phyloP scores from a whole-genome alignment of 2,113 vertebrate species.

The Lynx canadensis region DNA sequence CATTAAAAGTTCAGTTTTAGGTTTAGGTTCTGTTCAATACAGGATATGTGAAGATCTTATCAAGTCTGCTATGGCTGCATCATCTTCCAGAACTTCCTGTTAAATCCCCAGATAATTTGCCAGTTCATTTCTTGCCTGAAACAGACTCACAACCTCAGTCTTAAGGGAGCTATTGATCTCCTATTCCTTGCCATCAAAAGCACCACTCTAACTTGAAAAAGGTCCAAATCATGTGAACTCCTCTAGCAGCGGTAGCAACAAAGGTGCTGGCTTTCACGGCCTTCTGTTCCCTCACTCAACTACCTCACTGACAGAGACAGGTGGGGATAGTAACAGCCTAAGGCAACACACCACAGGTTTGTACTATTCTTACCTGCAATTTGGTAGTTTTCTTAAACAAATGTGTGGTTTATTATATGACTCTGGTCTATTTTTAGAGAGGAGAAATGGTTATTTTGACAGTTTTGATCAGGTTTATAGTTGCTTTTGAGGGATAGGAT shows the following conservation, averaged over 20 bases:
- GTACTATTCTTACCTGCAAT: neutral
- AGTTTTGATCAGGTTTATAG: conserved; percentile 14
- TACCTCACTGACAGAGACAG: neutral
- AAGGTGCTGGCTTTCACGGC: neutral
- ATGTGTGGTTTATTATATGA: neutral
- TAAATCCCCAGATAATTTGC: neutral
- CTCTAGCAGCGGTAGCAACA: neutral
- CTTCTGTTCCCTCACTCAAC: neutral
- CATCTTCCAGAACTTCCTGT: neutral
- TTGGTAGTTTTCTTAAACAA: conserved; percentile 26
- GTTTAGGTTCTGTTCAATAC: neutral
- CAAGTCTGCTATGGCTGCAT: neutral
- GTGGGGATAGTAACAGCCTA: neutral
- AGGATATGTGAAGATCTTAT: neutral
- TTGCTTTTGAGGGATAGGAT: neutral
- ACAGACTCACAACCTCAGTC: neutral
- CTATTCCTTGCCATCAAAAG: neutral
- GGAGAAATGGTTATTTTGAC: neutral
- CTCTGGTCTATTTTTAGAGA: neutral
- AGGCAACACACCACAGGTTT: neutral
- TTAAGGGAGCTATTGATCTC: neutral
- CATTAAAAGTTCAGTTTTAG: neutral
- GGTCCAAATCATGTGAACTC: neutral
- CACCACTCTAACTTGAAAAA: neutral
- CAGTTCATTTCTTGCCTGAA: conserved; percentile 22